Base-by-base conservation (phyloP, 1,140 invertebrate genomes). In the Drosophila yakuba region DNA sequence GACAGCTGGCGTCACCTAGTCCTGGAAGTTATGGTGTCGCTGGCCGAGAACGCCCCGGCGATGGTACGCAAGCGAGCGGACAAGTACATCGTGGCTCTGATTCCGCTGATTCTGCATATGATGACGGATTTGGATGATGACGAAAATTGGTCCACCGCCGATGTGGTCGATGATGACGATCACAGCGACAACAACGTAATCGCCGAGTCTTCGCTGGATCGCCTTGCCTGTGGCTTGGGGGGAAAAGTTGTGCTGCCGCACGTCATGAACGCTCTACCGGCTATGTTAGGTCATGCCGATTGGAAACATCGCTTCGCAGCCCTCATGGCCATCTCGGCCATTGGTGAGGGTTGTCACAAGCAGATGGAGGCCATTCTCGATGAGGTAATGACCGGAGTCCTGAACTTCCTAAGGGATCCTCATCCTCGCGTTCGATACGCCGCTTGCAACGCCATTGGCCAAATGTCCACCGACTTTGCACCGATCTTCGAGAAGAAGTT, bases 381-480 rank as follows among this genome's bases (percentile, higher is more conserved):
- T 58, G 96, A 98, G 93, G 97, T 99, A 56, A 96, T 99, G 92
- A 95, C 97, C 60, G 97, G 96, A 35, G 96, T 99, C 12, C 94
- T 99, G 36, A 97, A 96, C 67, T 99, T 96, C 92, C 94, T 99
- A 35, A 95, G 95, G 76, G 98, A 99, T 93, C 95, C 96, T 15
- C 80, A 92, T 89, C 91, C 92, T 0, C 91, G 91, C 43, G 91
- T 92, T 10, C 90, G 92, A 28, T 99, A 99, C 91, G 99, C 99
- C 28, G 97, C 98, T 48, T 99, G 99, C 91, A 99, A 99, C 94
- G 98, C 98, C n/a, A 95, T 99, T 41, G 99, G 99, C 14, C 99
- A 99, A 93, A 98, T 99, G 97, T 97, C 98, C 1, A 98, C 98
- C 12, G 99, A 99, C 93, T 99, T 99, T 94, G 98, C 98, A 5